Conservation (phyloP, 2,797 vertebrate species). For the Toxotes lorentzi region DNA sequence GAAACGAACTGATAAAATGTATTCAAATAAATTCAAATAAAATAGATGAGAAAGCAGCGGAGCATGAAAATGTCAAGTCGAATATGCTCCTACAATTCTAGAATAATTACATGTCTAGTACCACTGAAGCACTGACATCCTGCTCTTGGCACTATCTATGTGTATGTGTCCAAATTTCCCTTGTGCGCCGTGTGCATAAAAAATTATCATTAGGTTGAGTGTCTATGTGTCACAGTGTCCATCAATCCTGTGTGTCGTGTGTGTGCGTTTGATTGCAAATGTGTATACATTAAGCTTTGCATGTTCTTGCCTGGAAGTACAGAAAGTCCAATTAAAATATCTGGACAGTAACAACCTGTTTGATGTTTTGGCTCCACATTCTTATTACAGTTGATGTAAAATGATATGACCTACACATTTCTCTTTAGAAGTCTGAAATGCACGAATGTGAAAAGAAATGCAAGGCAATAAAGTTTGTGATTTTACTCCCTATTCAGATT, state of each 20-base stretch:
- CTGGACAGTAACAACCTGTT: constrained; percentile 19
- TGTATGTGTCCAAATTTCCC: constrained; percentile 17
- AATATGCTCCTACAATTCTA: constrained; percentile 69
- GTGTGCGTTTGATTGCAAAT: neutral
- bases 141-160: constrained; percentile 41
- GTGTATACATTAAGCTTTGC: neutral
- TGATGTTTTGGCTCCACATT: constrained; percentile 13
- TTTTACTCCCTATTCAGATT: neutral
- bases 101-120: constrained; percentile 76
- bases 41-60: constrained; percentile 74
- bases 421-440: neutral
- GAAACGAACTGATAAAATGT: constrained; percentile 62
- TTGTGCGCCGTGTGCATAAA: constrained; percentile 20
- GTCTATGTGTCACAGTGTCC: constrained; percentile 2
- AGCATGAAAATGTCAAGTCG: constrained; percentile 75
- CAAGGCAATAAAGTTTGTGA: neutral
- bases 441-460: constrained; percentile 5
- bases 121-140: constrained; percentile 61
- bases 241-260: neutral
- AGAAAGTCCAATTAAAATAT: constrained; percentile 4
- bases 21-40: constrained; percentile 77
- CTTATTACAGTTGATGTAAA: constrained; percentile 9
- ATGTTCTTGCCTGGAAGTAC: constrained; percentile 13
- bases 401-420: neutral
- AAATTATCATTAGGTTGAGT: constrained; percentile 4